Evolutionary conservation across 1,140 invertebrate species (phyloP), one percentile per base, ranked within the genome.

Genomic region (Pomacea maculata): DNA sequence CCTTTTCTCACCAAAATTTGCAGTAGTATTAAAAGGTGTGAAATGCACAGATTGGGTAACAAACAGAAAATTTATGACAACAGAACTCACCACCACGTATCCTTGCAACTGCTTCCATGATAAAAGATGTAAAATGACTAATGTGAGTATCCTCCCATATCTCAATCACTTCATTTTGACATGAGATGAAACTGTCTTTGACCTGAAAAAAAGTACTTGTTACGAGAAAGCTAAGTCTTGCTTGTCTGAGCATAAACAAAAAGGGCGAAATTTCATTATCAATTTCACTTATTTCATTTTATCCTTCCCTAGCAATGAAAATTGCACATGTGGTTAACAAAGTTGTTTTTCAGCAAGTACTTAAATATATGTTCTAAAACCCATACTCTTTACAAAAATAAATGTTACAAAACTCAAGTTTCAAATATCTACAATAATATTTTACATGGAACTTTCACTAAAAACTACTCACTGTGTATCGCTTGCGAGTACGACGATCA

Each of bases 101-200:
- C 75, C 84, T 88, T 6, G 72, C 80, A 19, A 85, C 84, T 57
- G 87, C 86, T n/a, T 87, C 85, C 70, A 87, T 87, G 71, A 89
- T 87, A 81, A 89, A 86, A 14, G 80, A 78, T n/a, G 87, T 86
- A 85, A 91, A 89, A 57, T 86, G 83, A 11, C 79, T 54, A 63
- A 90, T 82, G 80, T 88, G 85, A 71, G 84, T 81, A 11, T 83
- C 76, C 72, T 90, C 87, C 85, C 86, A 84, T 6, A 88, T 74
- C 61, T 89, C 87, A 55, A 84, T 82, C 29, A 84, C 82, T 61
- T 85, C 83, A 19, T 79, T 83, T 10, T 84, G 72, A 83, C 87
- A 88, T 63, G 88, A 88, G 34, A 91, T 85, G 61, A 85, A 86
- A 75, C 89, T 85, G 81, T 91, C 90, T 80, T 84, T 86, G 14